Evolutionary conservation across 2,888 invertebrate species (phyloP).

Genomic region (Brassicogethes aeneus): DNA sequence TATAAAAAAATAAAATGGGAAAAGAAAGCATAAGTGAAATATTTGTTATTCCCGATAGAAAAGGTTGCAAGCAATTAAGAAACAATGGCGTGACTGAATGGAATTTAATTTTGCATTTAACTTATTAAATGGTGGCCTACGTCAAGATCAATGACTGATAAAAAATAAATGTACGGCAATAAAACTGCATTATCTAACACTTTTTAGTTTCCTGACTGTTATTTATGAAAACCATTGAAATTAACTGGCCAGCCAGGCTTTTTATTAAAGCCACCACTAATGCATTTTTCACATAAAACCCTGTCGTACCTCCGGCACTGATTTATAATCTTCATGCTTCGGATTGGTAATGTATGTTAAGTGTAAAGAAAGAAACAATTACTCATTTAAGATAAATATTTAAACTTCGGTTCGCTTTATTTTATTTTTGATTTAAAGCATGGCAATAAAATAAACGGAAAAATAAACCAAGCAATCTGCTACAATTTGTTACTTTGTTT

Average conservation of each 20-base stretch:
- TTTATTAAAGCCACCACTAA: neutral
- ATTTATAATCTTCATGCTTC: neutral
- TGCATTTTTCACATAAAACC: neutral
- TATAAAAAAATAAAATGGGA: no score
- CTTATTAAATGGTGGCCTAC: constrained; percentile 2
- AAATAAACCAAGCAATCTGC: no score
- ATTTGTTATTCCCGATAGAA: no score
- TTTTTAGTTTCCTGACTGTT: neutral
- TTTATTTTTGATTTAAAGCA: no score
- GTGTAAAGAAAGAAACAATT: no score
- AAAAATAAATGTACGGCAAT: constrained; percentile 7
- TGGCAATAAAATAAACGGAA: no score
- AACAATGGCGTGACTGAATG: constrained; percentile 5
- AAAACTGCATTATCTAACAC: constrained; percentile 7
- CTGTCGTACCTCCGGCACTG: neutral
- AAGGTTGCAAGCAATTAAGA: neutral
- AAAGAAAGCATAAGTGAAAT: no score
- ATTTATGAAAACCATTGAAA: constrained; percentile 1
- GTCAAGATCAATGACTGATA: constrained; percentile 11
- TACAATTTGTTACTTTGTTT: no score
- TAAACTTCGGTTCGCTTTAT: no score
- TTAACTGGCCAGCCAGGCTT: neutral
- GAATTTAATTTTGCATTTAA: constrained; percentile 4
- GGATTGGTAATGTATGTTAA: neutral
- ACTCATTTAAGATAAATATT: no score